Percentiles rank a stretch among this genome's conserved stretches.
Evolutionary conservation across 2,113 vertebrate species (phyloP).

Genomic region (Gallinago paraguaiae): DNA sequence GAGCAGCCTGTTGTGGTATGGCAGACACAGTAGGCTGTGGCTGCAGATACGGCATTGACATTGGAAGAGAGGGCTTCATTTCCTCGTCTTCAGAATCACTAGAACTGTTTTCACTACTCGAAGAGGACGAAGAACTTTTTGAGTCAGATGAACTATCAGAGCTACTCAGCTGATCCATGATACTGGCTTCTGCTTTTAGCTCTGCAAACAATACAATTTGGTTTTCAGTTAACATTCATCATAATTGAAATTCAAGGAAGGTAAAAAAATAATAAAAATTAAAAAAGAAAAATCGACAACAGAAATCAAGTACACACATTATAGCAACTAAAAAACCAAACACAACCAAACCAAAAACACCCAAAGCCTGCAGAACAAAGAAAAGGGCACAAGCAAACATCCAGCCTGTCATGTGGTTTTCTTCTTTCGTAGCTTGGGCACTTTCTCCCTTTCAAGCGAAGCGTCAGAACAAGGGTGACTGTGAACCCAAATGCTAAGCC

Average conservation of each 20-base stretch:
- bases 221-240: background rate
- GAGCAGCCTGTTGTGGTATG: constrained; percentile 73
- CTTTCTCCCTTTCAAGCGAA: background rate
- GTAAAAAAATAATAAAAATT: background rate
- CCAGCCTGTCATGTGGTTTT: background rate
- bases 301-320: background rate
- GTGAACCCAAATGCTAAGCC: background rate
- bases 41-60: constrained; percentile 55
- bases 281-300: background rate
- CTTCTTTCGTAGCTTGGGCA: background rate
- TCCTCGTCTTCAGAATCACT: constrained; percentile 87
- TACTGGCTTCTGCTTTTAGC: constrained; percentile 91
- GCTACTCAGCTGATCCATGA: constrained; percentile 95
- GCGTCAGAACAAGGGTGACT: background rate
- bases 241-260: background rate
- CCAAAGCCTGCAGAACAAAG: background rate
- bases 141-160: constrained; percentile 92
- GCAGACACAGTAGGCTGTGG: constrained; percentile 77
- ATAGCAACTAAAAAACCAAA: background rate
- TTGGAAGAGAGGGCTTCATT: constrained; percentile 45
- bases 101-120: constrained; percentile 87
- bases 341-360: background rate
- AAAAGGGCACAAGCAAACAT: background rate
- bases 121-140: constrained; percentile 91
- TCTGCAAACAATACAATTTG: constrained; percentile 75